phyloP scores from a whole-genome alignment of 2,888 invertebrate genomes.

The Nomada fucata region DNA sequence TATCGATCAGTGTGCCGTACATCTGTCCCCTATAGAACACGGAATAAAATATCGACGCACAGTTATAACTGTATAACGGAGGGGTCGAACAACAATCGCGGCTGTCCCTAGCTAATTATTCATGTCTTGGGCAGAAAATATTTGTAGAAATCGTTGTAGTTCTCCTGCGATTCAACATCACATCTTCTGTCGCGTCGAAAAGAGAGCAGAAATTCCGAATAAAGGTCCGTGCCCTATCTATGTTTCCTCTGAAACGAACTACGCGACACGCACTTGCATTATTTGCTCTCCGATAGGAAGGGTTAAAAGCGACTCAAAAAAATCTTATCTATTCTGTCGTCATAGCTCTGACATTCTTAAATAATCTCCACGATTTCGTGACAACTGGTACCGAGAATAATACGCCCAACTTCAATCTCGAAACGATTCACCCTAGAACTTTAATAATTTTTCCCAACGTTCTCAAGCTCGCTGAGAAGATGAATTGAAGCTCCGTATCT shows the following conservation, averaged over 20 bases:
- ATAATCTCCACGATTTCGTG: not conserved
- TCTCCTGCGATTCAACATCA: not conserved
- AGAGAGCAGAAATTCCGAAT: not conserved
- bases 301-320: not conserved
- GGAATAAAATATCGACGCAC: not conserved
- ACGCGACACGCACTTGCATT: not conserved
- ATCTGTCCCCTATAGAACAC: not conserved
- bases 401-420: not conserved
- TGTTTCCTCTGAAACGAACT: not conserved
- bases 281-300: slow-evolving; percentile 7
- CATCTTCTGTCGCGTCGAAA: not conserved
- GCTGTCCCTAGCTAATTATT: slow-evolving; percentile 2
- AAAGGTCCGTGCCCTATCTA: not conserved
- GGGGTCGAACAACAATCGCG: not conserved
- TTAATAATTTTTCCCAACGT: not conserved
- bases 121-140: not conserved
- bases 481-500: not conserved
- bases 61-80: slow-evolving; percentile 15
- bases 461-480: not conserved
- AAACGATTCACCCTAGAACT: not conserved
- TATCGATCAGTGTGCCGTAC: not conserved
- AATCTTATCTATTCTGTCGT: slow-evolving; percentile 29
- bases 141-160: not conserved
- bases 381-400: not conserved
- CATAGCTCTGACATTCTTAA: not conserved